Conservation (phyloP, 2,888 invertebrate species). For the Macaria notata region DNA sequence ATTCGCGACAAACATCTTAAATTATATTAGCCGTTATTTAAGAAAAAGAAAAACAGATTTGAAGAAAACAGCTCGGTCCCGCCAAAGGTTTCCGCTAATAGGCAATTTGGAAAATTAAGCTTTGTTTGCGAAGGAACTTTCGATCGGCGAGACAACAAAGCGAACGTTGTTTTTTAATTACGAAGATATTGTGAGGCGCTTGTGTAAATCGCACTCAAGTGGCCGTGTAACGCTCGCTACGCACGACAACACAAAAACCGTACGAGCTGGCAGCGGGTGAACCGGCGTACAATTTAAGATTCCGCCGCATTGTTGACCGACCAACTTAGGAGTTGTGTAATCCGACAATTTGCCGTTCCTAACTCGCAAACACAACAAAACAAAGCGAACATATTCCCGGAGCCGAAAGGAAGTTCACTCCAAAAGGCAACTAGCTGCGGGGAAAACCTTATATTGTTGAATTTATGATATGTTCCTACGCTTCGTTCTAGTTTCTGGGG, state of each 20-base stretch:
- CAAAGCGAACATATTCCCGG: constrained; percentile 75
- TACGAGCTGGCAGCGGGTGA: constrained; percentile 45
- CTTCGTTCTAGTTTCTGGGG: constrained; percentile 64
- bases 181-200: constrained; percentile 22
- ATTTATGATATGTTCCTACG: constrained; percentile 72
- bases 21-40: constrained; percentile 55
- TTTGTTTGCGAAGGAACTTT: constrained; percentile 55
- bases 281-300: constrained; percentile 52
- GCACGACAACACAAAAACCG: constrained; percentile 58
- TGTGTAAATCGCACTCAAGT: background rate
- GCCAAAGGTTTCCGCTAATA: constrained; percentile 51
- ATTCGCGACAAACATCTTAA: constrained; percentile 68
- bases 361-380: constrained; percentile 79
- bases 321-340: constrained; percentile 76
- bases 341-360: constrained; percentile 75
- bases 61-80: constrained; percentile 45
- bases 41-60: constrained; percentile 60
- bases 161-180: constrained; percentile 50
- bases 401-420: constrained; percentile 74
- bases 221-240: constrained; percentile 30
- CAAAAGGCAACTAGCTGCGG: constrained; percentile 75
- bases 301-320: constrained; percentile 68
- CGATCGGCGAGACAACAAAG: constrained; percentile 53
- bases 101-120: constrained; percentile 57
- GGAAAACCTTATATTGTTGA: constrained; percentile 72